Percentiles rank a stretch among this genome's conserved stretches.
Conservation (phyloP, 2,888 invertebrate species). For the Drosophila leonis region DNA sequence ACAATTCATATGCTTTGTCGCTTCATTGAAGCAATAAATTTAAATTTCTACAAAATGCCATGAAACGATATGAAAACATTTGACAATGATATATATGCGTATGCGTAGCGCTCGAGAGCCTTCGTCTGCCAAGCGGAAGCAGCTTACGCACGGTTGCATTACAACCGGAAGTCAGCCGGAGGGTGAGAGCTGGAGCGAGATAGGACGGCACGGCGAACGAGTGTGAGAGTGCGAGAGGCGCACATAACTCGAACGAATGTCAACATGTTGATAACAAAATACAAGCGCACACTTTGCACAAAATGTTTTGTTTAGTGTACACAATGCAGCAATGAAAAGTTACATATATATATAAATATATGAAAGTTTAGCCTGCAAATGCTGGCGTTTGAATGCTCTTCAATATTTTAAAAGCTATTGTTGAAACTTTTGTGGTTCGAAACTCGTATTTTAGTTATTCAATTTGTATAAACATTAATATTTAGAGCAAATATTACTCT, state of each 20-base stretch:
- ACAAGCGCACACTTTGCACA: conserved; percentile 44
- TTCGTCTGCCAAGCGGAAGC: conserved; percentile 63
- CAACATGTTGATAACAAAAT: conserved; percentile 78
- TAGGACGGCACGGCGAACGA: conserved; percentile 4
- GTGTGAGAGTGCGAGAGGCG: not conserved
- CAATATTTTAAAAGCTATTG: not conserved
- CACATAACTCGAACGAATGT: conserved; percentile 60
- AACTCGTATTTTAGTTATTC: not conserved
- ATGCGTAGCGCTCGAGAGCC: conserved; percentile 43
- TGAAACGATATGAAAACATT: conserved; percentile 59
- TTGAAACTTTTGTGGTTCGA: not conserved
- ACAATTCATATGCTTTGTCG: conserved; percentile 58
- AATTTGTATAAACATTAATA: not conserved
- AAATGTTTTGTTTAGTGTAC: conserved; percentile 48
- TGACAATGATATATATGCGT: conserved; percentile 69
- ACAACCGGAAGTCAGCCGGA: conserved; percentile 66
- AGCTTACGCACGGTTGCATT: conserved; percentile 77
- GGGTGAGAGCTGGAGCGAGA: conserved; percentile 3
- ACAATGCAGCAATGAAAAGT: conserved; percentile 22
- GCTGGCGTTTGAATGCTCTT: conserved; percentile 17
- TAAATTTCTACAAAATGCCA: conserved; percentile 60
- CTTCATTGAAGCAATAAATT: conserved; percentile 78
- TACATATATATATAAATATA: not conserved
- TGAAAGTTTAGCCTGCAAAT: not conserved
- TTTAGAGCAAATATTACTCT: not conserved